Evolutionary conservation across 1,140 invertebrate genomes (phyloP), one percentile per base, ranked within the genome.

Genomic region (Drosophila mojavensis): DNA sequence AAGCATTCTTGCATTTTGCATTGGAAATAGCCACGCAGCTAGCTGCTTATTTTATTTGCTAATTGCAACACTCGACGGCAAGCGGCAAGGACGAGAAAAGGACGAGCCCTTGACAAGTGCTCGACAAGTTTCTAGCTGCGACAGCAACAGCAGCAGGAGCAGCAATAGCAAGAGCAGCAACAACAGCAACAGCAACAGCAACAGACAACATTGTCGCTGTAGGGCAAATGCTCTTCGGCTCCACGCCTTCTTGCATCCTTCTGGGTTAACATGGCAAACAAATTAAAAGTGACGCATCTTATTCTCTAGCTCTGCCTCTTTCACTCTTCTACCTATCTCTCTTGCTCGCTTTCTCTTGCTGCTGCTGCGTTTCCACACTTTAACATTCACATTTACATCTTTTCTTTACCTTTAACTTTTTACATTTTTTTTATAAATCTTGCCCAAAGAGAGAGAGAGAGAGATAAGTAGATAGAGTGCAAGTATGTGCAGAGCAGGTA

Each of bases 11-110:
- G 78, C 55, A 74, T 69, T 64, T 64, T 56, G 48, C 75, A 73
- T 75, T 70, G 62, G 66, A 61, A 75, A 66, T 70, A 41, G 58
- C 63, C 70, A 71, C 67, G 60, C 73, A 78, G 66, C 43, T 20
- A 50, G 48, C 48, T 88, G 86, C 83, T 89, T 88, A 88, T 88
- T 88, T 89, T 88, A 88, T 88, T 88, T 88, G 84, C 83, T 88
- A 88, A 88, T 88, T 88, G 83, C 84, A 88, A 80, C 80, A 88
- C 83, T 88, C 80, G 66, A 73, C 75, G 64, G 70, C 58, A 63
- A 36, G 58, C 48, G 48, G 70, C 72, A 88, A 73, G 79, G 36
- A 39, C 54, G 55, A 55, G 53, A 63, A 51, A 69, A 75, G 53
- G 39, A 61, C 48, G 55, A 65, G 61, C 61, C 33, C 60, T 60